These are phyloP conservation scores for Toxostoma redivivum DNA, from an alignment of 2,113 vertebrate genomes.

Conservation along the genomic window DNA sequence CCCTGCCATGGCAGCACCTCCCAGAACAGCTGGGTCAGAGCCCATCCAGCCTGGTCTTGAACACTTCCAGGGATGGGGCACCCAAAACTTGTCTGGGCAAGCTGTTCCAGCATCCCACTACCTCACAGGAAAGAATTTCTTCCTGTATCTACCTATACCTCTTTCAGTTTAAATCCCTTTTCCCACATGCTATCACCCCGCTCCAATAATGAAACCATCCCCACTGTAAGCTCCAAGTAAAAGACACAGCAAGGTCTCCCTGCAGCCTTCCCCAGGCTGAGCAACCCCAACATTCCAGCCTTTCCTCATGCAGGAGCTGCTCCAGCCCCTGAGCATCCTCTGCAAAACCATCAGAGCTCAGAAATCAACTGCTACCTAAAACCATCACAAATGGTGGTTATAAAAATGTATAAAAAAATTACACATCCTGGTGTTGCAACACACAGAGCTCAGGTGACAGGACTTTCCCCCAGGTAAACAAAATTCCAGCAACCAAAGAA, in stretches of 20 bases:
- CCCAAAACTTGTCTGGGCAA: neutral
- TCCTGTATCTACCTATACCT: neutral
- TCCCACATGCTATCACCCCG: rapidly evolving
- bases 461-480: neutral
- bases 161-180: neutral
- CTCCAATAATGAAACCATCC: neutral
- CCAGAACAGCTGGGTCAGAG: neutral
- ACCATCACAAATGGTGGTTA: neutral
- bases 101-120: neutral
- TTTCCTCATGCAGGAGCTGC: neutral
- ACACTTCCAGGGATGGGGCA: neutral
- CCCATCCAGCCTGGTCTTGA: neutral
- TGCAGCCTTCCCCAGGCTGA: neutral
- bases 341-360: neutral
- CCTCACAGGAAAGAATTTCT: neutral
- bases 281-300: neutral
- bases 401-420: too few species aligned
- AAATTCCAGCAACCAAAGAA: neutral
- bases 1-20: rapidly evolving
- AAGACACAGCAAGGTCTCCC: neutral
- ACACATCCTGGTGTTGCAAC: rapidly evolving
- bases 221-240: neutral
- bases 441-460: neutral
- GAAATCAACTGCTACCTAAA: neutral
- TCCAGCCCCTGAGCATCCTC: neutral